Percentiles rank a stretch among this genome's conserved stretches.
Conservation (phyloP, 2,888 invertebrate species). For the Scaptomyza polygonia region DNA sequence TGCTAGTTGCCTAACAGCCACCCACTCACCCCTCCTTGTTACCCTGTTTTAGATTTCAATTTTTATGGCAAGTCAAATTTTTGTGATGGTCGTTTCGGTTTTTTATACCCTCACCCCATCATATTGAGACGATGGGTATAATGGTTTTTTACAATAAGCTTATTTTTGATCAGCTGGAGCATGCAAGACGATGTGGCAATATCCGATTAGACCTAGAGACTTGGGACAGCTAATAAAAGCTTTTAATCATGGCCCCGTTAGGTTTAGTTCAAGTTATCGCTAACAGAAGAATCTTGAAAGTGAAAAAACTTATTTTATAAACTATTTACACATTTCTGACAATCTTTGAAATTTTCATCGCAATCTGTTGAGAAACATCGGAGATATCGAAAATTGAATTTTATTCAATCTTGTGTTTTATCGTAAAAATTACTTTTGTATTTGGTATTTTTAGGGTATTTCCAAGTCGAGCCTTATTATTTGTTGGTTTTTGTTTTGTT, state of each 20-base stretch:
- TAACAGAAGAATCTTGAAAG: no score
- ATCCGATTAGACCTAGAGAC: background rate
- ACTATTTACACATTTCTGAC: no score
- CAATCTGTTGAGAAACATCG: no score
- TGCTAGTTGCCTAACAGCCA: constrained; percentile 71
- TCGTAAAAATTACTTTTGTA: background rate
- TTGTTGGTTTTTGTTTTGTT: constrained; percentile 37
- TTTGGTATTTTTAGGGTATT: background rate
- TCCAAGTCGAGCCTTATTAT: background rate
- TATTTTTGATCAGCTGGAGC: background rate
- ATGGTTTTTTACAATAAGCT: background rate
- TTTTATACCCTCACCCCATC: background rate
- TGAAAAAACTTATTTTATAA: no score
- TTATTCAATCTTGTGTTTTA: no score
- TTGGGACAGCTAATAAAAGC: no score
- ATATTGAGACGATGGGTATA: background rate
- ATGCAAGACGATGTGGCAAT: background rate
- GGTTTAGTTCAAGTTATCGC: background rate
- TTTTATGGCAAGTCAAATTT: constrained; percentile 80
- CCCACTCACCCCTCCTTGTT: constrained; percentile 56
- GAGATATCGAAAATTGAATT: no score
- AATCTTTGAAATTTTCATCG: no score
- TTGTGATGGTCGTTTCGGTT: constrained; percentile 62
- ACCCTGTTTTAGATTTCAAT: constrained; percentile 71
- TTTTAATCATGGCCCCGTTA: no score